Evolutionary conservation across 2,888 invertebrate genomes (phyloP), one percentile per base, ranked within the genome.

Genomic region (Gastracanthus pulcherrimus): DNA sequence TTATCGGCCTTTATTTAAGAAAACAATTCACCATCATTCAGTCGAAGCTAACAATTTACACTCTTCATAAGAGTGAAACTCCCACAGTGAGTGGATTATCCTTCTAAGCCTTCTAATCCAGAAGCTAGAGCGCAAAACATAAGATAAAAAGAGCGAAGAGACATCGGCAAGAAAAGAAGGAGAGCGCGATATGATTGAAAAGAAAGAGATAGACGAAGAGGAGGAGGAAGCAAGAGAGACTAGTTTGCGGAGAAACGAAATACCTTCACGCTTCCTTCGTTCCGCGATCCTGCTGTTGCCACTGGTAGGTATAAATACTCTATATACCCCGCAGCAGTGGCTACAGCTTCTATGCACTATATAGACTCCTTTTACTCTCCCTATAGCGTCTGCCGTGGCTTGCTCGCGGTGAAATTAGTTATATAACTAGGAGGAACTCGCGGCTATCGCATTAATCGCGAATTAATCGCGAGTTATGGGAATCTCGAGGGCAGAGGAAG

Each of bases 201-300:
- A 60, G 51, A 62, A 45, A 71, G 60, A 31, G n/a, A n/a, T n/a
- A 26, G n/a, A 51, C 62, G 36, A 23, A 62, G 62, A 60, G 38
- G 36, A 38, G 31, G 67, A 67, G 60, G 26, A 62, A n/a, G 55
- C 23, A 55, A 26, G 55, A 62, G n/a, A 34, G 31, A 19, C 62
- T n/a, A 6, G 58, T 9, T 48, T 16, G 48, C 58, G 75, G 31
- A 58, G 66, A 76, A 67, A 72, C 69, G 81, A 74, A 81, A 81
- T 81, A 77, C 81, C 76, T 76, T 81, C 81, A 77, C 72, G 81
- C 77, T 81, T 77, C 76, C 72, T 81, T 72, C 76, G 77, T 81
- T 81, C 64, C 81, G 71, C 76, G 76, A 71, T 76, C 26, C 29
- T 74, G 51, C 19, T 55, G 70, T 62, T 66, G 69, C 45, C 48